Percentiles rank a stretch among this genome's conserved stretches.
Conservation (phyloP, 2,888 invertebrate species). For the Latrodectus hesperus region DNA sequence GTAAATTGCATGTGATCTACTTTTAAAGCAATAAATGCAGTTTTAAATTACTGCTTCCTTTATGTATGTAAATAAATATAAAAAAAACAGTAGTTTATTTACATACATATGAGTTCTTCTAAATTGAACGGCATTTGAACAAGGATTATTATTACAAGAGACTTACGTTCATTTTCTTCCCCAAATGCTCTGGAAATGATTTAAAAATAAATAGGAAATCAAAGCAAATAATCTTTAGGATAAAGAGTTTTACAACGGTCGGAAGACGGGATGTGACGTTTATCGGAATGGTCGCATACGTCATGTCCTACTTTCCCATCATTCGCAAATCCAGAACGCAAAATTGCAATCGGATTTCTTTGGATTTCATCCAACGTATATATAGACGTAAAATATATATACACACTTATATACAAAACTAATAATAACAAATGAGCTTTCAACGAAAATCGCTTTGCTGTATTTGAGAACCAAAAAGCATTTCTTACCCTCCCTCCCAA, state of each 20-base stretch:
- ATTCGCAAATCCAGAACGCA: slow-evolving; percentile 50
- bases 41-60: no score
- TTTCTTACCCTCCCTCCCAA: not conserved
- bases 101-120: no score
- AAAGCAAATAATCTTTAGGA: not conserved
- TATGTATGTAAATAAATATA: no score
- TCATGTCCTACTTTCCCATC: slow-evolving; percentile 61
- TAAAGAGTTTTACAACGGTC: not conserved
- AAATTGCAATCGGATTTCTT: slow-evolving; percentile 48
- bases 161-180: no score
- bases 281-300: slow-evolving; percentile 32
- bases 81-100: no score
- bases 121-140: no score
- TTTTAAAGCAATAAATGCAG: no score
- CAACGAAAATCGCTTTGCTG: not conserved
- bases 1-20: no score
- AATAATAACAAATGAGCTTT: slow-evolving; percentile 1
- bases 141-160: no score
- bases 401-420: not conserved
- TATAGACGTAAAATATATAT: slow-evolving; percentile 8
- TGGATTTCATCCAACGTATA: slow-evolving; percentile 48
- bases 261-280: slow-evolving; percentile 54
- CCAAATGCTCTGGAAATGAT: no score
- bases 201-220: not conserved
- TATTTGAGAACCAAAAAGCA: not conserved